Percentiles rank a stretch among this genome's conserved stretches.
phyloP scores from a whole-genome alignment of 2,113 vertebrate species.

The Sterrhoptilus dennistouni region DNA sequence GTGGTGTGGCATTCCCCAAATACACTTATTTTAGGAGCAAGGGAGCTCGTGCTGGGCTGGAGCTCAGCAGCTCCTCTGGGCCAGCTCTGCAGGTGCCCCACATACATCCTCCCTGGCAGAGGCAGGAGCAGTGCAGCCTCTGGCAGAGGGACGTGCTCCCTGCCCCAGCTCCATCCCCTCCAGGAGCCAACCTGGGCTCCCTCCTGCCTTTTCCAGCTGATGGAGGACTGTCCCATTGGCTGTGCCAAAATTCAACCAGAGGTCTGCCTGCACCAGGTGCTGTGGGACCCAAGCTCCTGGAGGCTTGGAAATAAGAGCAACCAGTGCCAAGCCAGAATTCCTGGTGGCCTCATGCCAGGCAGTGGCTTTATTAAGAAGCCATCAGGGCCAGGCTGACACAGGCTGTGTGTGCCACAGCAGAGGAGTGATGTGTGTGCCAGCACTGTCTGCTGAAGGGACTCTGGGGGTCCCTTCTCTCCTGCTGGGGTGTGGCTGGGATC shows the following conservation, averaged over 20 bases:
- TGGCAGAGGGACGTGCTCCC: background rate
- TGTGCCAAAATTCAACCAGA: rapidly evolving
- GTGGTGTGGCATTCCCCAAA: rapidly evolving
- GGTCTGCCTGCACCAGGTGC: rapidly evolving
- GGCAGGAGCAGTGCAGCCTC: background rate
- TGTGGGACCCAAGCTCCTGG: background rate
- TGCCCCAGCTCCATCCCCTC: background rate
- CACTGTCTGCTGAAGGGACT: no score
- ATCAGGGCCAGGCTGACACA: background rate
- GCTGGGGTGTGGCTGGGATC: background rate
- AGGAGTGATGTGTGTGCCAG: background rate
- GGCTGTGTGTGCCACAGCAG: background rate
- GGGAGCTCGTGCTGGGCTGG: background rate
- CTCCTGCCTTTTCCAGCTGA: background rate
- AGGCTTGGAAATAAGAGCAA: background rate
- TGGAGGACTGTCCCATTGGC: rapidly evolving
- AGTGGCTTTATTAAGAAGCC: background rate
- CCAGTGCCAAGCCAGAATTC: background rate
- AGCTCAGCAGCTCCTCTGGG: background rate
- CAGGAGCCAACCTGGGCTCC: rapidly evolving
- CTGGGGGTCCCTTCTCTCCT: background rate
- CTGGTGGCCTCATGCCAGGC: background rate
- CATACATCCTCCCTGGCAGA: rapidly evolving
- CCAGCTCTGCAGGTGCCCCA: rapidly evolving
- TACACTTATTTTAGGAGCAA: background rate